Evolutionary conservation across 23 tunicate species (phyloP), one percentile per base, ranked within the genome.

Genomic region (Botrylloides violaceus): DNA sequence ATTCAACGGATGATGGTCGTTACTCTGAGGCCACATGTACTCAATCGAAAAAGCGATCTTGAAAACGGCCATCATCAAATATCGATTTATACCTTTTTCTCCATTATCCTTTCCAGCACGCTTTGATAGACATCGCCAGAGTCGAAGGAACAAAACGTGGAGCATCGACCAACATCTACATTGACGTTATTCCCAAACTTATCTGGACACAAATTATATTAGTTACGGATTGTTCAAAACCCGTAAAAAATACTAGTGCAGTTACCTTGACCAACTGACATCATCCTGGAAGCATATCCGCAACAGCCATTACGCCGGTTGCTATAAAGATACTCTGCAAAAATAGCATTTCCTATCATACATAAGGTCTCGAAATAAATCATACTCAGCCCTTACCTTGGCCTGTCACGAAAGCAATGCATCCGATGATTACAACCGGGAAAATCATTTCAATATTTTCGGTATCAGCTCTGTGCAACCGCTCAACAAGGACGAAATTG

Each of bases 121-220:
- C 92, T 84, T 48, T 80, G 53, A 47, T 82, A 77, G 73, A 48
- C 81, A 63, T 49, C 31, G 31, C 22, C 55, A 3, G 20, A 59
- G 39, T 20, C 60, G 5, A 65, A 36, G 25, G 39, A 61, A 38
- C 92, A 78, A 19, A 72, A 20, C 36, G 82, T 71, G 71, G 68
- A 62, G 47, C 92, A 84, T 26, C 76, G 83, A 26, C 92, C 92
- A 64, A 84, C 83, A 50, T 84, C 92, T 21, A 84, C 55, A 1
- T 72, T 71, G 33, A 79, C 7, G 18, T 66, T 61, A n/a, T 66
- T 73, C 12, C 92, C 83, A 19, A 73, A 31, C 27, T 39, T 18
- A 65, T 79, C 92, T 84, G 65, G n/a, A 60, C 19, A 60, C 29
- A 0, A 0, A 60, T 60, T 24, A 15, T 24, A 60, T 60, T 60